A percentile compares a stretch with the other conserved stretches of the same genome.
phyloP scores from a whole-genome alignment of 2,113 vertebrate genomes.

The Eolophus roseicapilla region DNA sequence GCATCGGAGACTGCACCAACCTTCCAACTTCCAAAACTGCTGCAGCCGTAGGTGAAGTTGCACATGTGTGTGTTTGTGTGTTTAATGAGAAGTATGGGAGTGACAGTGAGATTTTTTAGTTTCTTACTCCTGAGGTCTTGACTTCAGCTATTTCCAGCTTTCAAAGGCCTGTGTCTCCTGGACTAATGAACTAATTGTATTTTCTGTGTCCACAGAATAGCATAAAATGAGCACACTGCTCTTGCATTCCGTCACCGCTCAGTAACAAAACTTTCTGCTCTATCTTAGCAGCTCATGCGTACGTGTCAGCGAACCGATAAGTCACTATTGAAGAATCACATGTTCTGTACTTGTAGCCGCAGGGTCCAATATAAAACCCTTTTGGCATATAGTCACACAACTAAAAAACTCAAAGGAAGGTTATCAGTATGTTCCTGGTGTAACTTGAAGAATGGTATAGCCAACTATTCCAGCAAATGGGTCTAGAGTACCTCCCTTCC shows the following conservation, averaged over 20 bases:
- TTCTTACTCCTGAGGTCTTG: not conserved
- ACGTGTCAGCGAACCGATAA: not conserved
- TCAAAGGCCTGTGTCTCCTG: not conserved
- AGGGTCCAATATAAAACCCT: not conserved
- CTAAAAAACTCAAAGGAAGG: not conserved
- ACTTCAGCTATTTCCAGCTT: not conserved
- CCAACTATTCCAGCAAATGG: not conserved
- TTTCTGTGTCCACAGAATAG: not conserved
- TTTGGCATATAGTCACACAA: not conserved
- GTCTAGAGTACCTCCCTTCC: not conserved
- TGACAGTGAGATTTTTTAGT: not conserved
- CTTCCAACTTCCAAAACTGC: conserved; percentile 92
- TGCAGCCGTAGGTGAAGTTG: conserved; percentile 86
- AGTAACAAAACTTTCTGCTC: not conserved
- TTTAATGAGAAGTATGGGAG: not conserved
- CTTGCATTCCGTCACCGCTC: not conserved
- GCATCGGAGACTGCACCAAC: conserved; percentile 95
- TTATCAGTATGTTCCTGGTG: not conserved
- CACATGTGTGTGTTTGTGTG: not conserved
- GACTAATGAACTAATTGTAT: not conserved
- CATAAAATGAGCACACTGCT: not conserved
- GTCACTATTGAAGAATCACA: not conserved
- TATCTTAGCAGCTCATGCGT: not conserved
- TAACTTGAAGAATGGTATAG: not conserved
- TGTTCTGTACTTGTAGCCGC: not conserved